A percentile compares a stretch with the other conserved stretches of the same genome.
Evolutionary conservation across 2,797 vertebrate species (phyloP).

Genomic region (Eulemur coronatus): DNA sequence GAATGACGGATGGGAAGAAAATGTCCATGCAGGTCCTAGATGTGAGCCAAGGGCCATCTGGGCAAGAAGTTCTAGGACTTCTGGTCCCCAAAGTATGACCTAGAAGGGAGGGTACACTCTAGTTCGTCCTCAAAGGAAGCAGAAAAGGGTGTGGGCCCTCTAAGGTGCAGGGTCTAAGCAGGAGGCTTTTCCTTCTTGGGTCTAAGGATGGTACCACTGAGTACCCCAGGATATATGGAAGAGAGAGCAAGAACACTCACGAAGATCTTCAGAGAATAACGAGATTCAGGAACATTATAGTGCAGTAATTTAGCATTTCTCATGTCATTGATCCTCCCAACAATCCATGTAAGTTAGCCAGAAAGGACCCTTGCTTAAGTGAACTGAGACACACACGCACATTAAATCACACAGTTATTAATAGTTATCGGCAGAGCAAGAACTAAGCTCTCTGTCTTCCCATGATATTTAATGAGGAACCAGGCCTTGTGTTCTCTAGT

Average conservation of each 20-base stretch:
- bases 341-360: not conserved
- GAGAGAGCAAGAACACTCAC: not conserved
- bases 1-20: not conserved
- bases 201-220: not conserved
- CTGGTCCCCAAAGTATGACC: not conserved
- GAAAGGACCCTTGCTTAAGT: not conserved
- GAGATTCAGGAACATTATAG: not conserved
- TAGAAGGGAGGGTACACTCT: not conserved
- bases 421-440: not conserved
- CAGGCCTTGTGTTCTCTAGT: not conserved
- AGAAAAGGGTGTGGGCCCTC: not conserved
- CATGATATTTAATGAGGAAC: not conserved
- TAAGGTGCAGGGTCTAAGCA: not conserved
- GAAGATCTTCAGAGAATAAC: not conserved
- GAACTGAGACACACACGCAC: not conserved
- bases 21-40: not conserved
- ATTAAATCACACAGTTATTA: too few relatives aligned
- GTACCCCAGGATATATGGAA: not conserved
- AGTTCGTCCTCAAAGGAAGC: not conserved
- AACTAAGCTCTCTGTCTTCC: not conserved
- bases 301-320: not conserved
- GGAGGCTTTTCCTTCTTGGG: not conserved
- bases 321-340: not conserved
- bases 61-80: not conserved
- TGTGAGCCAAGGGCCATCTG: not conserved